Conservation (phyloP, 2,888 invertebrate species). For the Agrochola litura region DNA sequence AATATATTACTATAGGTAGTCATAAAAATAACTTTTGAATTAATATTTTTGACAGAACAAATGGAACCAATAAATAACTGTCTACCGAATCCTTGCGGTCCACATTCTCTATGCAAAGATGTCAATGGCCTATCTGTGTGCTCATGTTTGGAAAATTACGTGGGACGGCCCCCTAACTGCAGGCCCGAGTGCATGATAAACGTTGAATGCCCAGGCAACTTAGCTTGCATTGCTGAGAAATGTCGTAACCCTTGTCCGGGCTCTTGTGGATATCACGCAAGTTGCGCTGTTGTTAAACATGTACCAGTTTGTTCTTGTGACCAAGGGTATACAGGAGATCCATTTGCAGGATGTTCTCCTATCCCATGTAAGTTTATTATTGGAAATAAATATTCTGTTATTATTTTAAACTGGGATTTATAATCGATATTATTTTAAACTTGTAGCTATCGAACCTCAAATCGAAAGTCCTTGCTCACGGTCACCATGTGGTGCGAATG, state of each 20-base stretch:
- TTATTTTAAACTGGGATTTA: neutral
- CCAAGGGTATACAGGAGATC: slow-evolving; percentile 94
- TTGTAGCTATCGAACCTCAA: slow-evolving; percentile 90
- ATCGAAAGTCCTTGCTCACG: slow-evolving; percentile 93
- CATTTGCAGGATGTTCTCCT: slow-evolving; percentile 93
- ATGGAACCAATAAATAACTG: slow-evolving; percentile 91
- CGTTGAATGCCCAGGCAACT: slow-evolving; percentile 93
- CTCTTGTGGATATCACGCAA: slow-evolving; percentile 93
- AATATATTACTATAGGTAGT: neutral
- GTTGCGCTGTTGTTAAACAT: slow-evolving; percentile 93
- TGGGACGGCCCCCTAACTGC: slow-evolving; percentile 95
- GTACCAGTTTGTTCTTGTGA: slow-evolving; percentile 94
- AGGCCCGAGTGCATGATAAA: slow-evolving; percentile 94
- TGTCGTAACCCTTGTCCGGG: slow-evolving; percentile 94
- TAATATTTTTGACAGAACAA: slow-evolving; percentile 79
- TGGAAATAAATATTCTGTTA: neutral
- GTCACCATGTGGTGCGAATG: slow-evolving; percentile 96
- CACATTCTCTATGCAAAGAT: slow-evolving; percentile 94
- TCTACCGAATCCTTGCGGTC: slow-evolving; percentile 94
- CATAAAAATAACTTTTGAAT: slow-evolving; percentile 20
- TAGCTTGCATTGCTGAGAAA: slow-evolving; percentile 93
- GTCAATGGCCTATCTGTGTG: slow-evolving; percentile 93
- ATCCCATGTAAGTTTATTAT: slow-evolving; percentile 88
- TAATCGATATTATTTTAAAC: slow-evolving; percentile 41
- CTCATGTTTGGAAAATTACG: slow-evolving; percentile 93